Evolutionary conservation across 1,140 invertebrate genomes (phyloP), one percentile per base, ranked within the genome.

Genomic region (Drosophila arizonae): DNA sequence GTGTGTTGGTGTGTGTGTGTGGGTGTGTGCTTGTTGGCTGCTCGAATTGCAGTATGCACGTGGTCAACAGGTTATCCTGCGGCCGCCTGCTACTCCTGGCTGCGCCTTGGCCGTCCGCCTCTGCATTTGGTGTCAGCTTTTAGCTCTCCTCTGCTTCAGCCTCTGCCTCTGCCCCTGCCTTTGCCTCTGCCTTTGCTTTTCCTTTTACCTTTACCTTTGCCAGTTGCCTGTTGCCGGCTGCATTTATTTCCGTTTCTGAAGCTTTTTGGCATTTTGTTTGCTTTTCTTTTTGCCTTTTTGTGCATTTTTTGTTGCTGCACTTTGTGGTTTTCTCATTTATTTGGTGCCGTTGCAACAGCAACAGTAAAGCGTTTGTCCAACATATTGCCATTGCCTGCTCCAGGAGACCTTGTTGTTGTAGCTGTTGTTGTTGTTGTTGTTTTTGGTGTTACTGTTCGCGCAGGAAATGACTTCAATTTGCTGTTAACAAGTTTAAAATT

Each of bases 401-500:
- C 43, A n/a, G 33, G 45, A 26, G 13, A 58, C 48, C 43, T 58
- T 64, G 54, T 52, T 56, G 50, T 46, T 54, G 51, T 48, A 2
- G 21, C 21, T 24, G 21, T 24, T 24, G 21, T 3, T 24, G 21
- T 24, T 24, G 21, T 3, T 24, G 21, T 2, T 24, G 21, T 24
- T 17, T 17, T 17, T 24, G 21, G 21, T 24, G 21, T 24, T 24
- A 2, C 21, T 24, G 21, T 24, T 86, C 79, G 67, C 76, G 69
- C 84, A 77, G 84, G 84, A 88, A 88, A 88, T 88, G 84, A 80
- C 84, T 88, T 88, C 84, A 88, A 88, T 88, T 88, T 86, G 82
- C 84, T 86, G 82, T 86, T 86, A 86, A 86, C 82, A 86, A 86
- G 82, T 88, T 86, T 87, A 87, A 88, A 87, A 88, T 87, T 87